Evolutionary conservation across 2,113 vertebrate genomes (phyloP), one percentile per base, ranked within the genome.

Genomic region (human (Homo sapiens)): DNA sequence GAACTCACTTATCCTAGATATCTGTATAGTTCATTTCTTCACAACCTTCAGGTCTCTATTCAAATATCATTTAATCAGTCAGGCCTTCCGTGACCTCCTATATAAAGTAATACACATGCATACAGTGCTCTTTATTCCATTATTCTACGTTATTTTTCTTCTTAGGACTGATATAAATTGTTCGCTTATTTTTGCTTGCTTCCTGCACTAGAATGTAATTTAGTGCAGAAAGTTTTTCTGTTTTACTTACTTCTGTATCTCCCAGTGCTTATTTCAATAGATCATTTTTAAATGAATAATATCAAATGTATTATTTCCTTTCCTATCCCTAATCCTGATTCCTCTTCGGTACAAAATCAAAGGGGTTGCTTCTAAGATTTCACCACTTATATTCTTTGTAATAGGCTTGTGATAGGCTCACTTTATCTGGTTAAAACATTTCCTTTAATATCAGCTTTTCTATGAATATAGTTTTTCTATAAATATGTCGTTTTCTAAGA

Each of bases 261-360:
- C 79, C 40, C 73, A 61, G 27, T 32, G 59, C 40, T 61, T 61
- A 68, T 27, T 50, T 92, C 11, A 8, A 81, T 75, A 10, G 38
- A 48, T 20, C 45, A 35, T 7, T 59, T 45, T 64, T 76, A 20
- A 23, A 73, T 20, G 32, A 89, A 70, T 55, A 70, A 14, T 45
- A 66, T 78, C 43, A 78, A 22, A 70, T 72, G 30, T 80, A 57
- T 78, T 78, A 57, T 68, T 73, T 57, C 45, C 90, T 86, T 32
- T 86, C 55, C 2, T 81, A 61, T 52, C 25, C 0, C 23, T 80
- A 45, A 48, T 68, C 48, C 50, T 48, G 48, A 11, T 40, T 86
- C 90, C 13, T 95, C 68, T 93, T 43, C 66, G 68, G 50, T 73
- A 87, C 40, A 90, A 90, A 91, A 87, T 38, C 61, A 73, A 78